phyloP scores from a whole-genome alignment of 2,113 vertebrate species.

The Symphodus melops region DNA sequence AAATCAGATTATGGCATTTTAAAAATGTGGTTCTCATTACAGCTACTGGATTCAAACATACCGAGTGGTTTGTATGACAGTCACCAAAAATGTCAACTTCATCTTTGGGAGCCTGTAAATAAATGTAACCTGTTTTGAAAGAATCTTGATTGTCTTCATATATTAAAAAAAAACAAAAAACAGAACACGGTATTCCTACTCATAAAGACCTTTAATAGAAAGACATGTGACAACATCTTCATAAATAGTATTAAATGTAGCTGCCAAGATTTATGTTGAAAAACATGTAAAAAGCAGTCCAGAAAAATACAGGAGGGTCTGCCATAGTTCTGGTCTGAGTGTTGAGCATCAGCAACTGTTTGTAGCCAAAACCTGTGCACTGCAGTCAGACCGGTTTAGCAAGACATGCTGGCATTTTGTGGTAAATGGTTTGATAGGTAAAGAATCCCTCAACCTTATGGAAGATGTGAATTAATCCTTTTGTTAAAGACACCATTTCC shows the following conservation, averaged over 20 bases:
- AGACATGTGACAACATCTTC: conserved; percentile 83
- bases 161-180: background rate
- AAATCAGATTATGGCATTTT: background rate
- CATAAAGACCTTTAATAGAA: conserved; percentile 86
- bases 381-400: conserved; percentile 34
- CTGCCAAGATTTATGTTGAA: conserved; percentile 81
- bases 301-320: conserved; percentile 65
- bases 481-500: background rate
- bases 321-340: conserved; percentile 38
- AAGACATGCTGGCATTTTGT: conserved; percentile 69
- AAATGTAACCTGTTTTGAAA: conserved; percentile 7
- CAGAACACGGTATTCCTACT: conserved; percentile 42
- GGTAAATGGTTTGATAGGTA: conserved; percentile 34
- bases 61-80: conserved; percentile 87
- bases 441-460: conserved; percentile 34
- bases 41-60: conserved; percentile 89
- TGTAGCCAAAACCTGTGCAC: conserved; percentile 17
- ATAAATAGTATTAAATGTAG: conserved; percentile 87
- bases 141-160: background rate
- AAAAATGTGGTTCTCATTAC: conserved; percentile 32
- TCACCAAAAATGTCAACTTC: background rate
- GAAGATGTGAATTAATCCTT: conserved; percentile 50
- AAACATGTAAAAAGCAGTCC: conserved; percentile 80
- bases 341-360: conserved; percentile 20
- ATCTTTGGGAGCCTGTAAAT: conserved; percentile 8